Base-by-base conservation (phyloP, 2,113 vertebrate genomes). In the Eurystomus gularis region DNA sequence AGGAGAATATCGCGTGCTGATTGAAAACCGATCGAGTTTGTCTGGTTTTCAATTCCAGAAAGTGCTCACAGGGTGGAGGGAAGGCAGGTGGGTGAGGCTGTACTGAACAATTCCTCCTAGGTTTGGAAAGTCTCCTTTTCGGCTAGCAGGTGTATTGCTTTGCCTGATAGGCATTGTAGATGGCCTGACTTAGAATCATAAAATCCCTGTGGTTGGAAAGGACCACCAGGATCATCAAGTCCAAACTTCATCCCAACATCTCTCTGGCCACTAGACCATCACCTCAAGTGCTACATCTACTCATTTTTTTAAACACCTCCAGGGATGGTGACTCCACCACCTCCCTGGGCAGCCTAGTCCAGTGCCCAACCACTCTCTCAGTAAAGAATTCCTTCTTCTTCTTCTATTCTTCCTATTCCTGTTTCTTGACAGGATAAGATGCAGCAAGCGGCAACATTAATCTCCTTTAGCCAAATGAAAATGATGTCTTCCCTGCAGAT, bases 341-440 rank as follows among this genome's bases (percentile, higher is more conserved):
- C n/a, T n/a, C n/a, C n/a, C n/a, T n/a, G n/a, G n/a, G n/a, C n/a
- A n/a, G n/a, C n/a, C n/a, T n/a, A n/a, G n/a, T n/a, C n/a, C n/a
- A n/a, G n/a, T n/a, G n/a, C n/a, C n/a, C n/a, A n/a, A n/a, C n/a
- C n/a, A n/a, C n/a, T n/a, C n/a, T n/a, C n/a, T n/a, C n/a, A n/a
- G n/a, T n/a, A n/a, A n/a, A n/a, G n/a, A n/a, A n/a, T n/a, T n/a
- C n/a, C n/a, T n/a, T n/a, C n/a, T n/a, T n/a, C n/a, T n/a, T n/a
- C n/a, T n/a, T n/a, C n/a, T n/a, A n/a, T n/a, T n/a, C n/a, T n/a
- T n/a, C n/a, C n/a, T n/a, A n/a, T n/a, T n/a, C n/a, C n/a, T n/a
- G n/a, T n/a, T n/a, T n/a, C n/a, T 42, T 79, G 82, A 72, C 52
- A 65, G 88, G 82, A 82, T 79, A 86, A 95, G 86, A 57, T 64